Percentiles rank a stretch among this genome's conserved stretches.
These are phyloP conservation scores for Micromussa lordhowensis DNA, from an alignment of 92 coral and sea anemone species.

Conservation along the genomic window DNA sequence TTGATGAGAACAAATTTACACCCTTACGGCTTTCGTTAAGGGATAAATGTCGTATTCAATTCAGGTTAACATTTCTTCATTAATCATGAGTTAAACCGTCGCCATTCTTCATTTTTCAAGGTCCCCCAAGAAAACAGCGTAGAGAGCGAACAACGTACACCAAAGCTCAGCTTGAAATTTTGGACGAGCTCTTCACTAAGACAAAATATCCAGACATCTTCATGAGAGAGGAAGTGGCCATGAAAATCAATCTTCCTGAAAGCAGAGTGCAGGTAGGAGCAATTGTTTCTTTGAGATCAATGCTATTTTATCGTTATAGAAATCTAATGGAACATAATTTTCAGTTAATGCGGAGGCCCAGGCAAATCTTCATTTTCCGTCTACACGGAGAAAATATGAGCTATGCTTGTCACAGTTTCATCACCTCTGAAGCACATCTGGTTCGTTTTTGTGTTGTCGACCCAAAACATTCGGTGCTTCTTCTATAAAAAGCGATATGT, in stretches of 20 bases:
- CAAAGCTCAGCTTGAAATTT: constrained; percentile 93
- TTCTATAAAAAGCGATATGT: background rate
- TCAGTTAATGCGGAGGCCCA: background rate
- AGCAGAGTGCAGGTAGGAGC: constrained; percentile 90
- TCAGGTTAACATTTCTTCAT: too few species aligned
- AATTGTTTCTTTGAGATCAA: background rate
- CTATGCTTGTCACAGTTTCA: background rate
- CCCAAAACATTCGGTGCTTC: background rate
- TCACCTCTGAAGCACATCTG: background rate
- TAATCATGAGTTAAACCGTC: too few species aligned
- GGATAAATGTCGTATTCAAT: too few species aligned
- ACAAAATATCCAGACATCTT: constrained; percentile 98
- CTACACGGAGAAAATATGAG: background rate
- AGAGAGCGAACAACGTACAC: constrained; percentile 98
- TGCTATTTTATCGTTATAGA: background rate
- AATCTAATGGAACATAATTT: background rate
- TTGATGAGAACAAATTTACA: background rate
- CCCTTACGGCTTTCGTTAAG: background rate
- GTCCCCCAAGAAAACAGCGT: constrained; percentile 95
- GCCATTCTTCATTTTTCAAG: constrained; percentile 29
- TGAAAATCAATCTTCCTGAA: constrained; percentile 96
- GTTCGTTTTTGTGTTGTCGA: background rate
- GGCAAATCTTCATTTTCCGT: background rate
- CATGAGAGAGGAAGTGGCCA: constrained; percentile 98
- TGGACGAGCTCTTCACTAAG: constrained; percentile 93